These are phyloP conservation scores for Mirza zaza DNA, from an alignment of 2,113 vertebrate species.

Conservation along the genomic window DNA sequence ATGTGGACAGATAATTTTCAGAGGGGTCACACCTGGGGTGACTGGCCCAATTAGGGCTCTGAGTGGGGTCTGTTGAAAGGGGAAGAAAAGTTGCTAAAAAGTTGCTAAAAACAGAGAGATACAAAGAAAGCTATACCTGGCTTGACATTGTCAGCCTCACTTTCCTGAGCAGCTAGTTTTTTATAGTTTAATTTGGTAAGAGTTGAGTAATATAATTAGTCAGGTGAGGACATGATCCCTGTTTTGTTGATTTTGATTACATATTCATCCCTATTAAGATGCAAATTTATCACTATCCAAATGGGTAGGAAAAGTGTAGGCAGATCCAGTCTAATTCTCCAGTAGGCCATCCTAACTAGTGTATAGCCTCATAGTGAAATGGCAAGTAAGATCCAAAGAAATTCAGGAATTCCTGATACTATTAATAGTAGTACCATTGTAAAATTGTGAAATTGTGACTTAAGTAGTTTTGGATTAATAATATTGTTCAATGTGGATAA, in stretches of 20 bases:
- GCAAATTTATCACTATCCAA: not conserved
- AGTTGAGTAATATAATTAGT: not conserved
- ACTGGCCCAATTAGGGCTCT: not conserved
- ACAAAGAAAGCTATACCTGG: not conserved
- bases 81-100: not conserved
- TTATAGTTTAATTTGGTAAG: not conserved
- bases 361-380: not conserved
- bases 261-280: not conserved
- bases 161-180: not conserved
- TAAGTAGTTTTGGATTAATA: not conserved
- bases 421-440: not conserved
- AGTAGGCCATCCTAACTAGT: not conserved
- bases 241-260: not conserved
- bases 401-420: not conserved
- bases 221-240: not conserved
- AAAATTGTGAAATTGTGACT: not conserved
- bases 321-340: not conserved
- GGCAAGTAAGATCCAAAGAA: not conserved
- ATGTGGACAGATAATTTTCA: not conserved
- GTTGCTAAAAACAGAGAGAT: not conserved
- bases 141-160: not conserved
- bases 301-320: not conserved
- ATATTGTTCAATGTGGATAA: not conserved
- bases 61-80: not conserved
- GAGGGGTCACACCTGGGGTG: not conserved